These are phyloP conservation scores for Melanostoma scalare DNA, from an alignment of 2,888 invertebrate species.

Conservation along the genomic window DNA sequence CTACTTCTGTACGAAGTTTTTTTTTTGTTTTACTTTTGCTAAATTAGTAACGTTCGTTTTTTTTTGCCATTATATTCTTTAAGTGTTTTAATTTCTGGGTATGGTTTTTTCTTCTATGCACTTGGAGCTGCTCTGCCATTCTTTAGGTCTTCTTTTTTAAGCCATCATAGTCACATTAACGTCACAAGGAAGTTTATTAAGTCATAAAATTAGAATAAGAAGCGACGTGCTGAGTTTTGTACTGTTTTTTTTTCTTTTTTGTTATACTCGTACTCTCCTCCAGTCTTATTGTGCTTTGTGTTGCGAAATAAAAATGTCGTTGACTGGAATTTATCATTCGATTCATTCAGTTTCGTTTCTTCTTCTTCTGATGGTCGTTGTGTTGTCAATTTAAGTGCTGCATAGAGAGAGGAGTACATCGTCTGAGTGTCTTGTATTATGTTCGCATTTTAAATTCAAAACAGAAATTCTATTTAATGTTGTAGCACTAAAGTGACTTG, in stretches of 20 bases:
- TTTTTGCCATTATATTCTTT: constrained; percentile 51
- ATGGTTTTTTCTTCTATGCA: not conserved
- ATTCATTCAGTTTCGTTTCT: constrained; percentile 26
- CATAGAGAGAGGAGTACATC: not conserved
- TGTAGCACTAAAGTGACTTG: constrained; percentile 49
- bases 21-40: constrained; percentile 27
- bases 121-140: not conserved
- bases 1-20: constrained; percentile 12
- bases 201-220: constrained; percentile 71
- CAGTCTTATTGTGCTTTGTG: constrained; percentile 1
- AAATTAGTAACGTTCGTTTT: not conserved
- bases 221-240: constrained; percentile 52
- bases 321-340: constrained; percentile 59
- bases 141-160: constrained; percentile 30
- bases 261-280: not conserved
- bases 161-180: constrained; percentile 66
- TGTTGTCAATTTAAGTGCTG: constrained; percentile 17
- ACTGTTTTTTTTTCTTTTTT: not conserved
- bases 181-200: constrained; percentile 68
- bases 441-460: constrained; percentile 44
- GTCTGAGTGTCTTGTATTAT: constrained; percentile 13
- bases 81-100: constrained; percentile 37
- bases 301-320: constrained; percentile 59
- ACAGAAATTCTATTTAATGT: constrained; percentile 60
- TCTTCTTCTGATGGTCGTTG: not conserved